A percentile compares a stretch with the other conserved stretches of the same genome.
Evolutionary conservation across 2,797 vertebrate genomes (phyloP).

Genomic region (Peromyscus eremicus): DNA sequence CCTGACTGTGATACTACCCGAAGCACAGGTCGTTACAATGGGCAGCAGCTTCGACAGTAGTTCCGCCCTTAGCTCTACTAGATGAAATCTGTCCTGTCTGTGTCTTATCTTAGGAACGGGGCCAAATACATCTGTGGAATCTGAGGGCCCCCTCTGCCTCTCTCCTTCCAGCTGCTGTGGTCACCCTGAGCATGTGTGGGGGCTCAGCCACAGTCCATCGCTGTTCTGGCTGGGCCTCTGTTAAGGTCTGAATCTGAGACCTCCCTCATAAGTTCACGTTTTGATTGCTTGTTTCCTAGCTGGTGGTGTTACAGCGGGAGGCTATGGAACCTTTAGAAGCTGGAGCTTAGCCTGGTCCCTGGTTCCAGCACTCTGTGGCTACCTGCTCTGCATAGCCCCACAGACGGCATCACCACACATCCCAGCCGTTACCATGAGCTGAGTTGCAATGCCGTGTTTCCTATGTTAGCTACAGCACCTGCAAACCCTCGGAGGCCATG

Average conservation of each 20-base stretch:
- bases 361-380: neutral
- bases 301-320: neutral
- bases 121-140: neutral
- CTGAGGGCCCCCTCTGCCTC: neutral
- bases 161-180: neutral
- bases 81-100: neutral
- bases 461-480: too few species aligned
- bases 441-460: too few species aligned
- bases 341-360: neutral
- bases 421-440: neutral
- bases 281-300: neutral
- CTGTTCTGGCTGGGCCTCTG: neutral
- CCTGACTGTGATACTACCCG: neutral
- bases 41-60: neutral
- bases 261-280: neutral
- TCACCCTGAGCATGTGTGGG: neutral
- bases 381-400: neutral
- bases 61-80: neutral
- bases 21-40: neutral
- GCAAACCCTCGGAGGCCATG: neutral
- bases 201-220: too few species aligned
- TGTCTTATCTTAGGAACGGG: neutral
- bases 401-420: neutral
- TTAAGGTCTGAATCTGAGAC: neutral
- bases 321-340: neutral